Percentiles rank a stretch among this genome's conserved stretches.
phyloP scores from a whole-genome alignment of 1,140 invertebrate genomes.

The Rhagoletis zephyria region DNA sequence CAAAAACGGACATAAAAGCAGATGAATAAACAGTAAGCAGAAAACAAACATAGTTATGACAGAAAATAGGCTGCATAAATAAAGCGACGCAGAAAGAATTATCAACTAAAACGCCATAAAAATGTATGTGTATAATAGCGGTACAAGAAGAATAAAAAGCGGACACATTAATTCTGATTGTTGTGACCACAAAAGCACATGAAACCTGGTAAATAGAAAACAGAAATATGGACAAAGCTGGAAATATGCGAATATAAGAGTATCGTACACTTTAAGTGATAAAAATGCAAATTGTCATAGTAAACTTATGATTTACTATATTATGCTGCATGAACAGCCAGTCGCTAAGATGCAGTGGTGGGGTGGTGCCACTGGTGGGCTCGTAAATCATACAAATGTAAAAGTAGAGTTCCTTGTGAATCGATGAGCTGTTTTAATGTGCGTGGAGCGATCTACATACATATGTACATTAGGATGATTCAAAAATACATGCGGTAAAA shows the following conservation, averaged over 20 bases:
- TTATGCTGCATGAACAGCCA: neutral
- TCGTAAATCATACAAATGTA: too few relatives aligned
- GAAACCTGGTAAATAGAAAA: neutral
- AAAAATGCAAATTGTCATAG: constrained; percentile 30
- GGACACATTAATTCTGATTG: constrained; percentile 23
- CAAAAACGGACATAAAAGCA: neutral
- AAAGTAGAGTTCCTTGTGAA: too few relatives aligned
- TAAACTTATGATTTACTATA: constrained; percentile 23
- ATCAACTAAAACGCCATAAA: neutral
- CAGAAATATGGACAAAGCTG: neutral
- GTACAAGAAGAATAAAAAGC: neutral
- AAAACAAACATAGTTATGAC: neutral
- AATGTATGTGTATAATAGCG: neutral
- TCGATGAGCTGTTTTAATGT: too few relatives aligned
- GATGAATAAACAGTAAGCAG: constrained; percentile 27
- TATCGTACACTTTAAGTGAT: constrained; percentile 16
- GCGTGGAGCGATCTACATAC: too few relatives aligned
- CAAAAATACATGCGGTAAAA: too few relatives aligned
- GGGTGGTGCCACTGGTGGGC: too few relatives aligned
- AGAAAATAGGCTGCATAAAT: neutral
- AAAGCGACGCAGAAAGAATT: neutral
- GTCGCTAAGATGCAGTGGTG: too few relatives aligned
- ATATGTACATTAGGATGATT: too few relatives aligned
- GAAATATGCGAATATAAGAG: constrained; percentile 4
- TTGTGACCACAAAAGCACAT: neutral